These are phyloP conservation scores for Protomyctophum bolini DNA, from an alignment of 2,113 vertebrate genomes.

Conservation along the genomic window DNA sequence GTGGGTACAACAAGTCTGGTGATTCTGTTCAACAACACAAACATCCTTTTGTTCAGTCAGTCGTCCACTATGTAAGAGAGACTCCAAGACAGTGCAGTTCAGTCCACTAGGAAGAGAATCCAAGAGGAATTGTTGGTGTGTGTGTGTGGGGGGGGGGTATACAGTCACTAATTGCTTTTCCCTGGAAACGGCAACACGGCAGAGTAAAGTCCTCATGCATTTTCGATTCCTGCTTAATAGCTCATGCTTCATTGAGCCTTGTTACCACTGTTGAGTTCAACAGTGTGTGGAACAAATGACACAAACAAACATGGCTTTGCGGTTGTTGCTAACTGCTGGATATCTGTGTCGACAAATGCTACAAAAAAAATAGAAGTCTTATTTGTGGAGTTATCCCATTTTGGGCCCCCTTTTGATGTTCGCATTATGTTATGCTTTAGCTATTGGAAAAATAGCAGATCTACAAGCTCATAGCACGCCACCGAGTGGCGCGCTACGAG, in stretches of 20 bases:
- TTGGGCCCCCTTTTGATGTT: too few species aligned
- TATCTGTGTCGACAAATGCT: not conserved
- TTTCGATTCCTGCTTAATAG: constrained; percentile 54
- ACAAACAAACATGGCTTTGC: constrained; percentile 9
- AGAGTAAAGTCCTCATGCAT: constrained; percentile 12
- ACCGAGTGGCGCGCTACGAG: too few species aligned
- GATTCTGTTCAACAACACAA: constrained; percentile 26
- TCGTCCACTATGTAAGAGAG: not conserved
- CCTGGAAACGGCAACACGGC: constrained; percentile 6
- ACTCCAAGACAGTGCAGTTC: constrained; percentile 10
- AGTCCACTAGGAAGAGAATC: too few species aligned
- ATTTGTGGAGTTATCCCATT: constrained; percentile 29
- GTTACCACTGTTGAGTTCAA: not conserved
- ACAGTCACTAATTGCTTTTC: not conserved
- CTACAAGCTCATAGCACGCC: too few species aligned
- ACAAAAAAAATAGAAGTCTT: not conserved
- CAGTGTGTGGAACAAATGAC: constrained; percentile 8
- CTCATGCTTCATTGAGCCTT: not conserved
- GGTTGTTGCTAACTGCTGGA: constrained; percentile 17
- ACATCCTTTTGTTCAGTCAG: constrained; percentile 4
- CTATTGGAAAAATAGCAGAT: too few species aligned
- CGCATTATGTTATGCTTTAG: too few species aligned
- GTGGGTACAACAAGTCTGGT: constrained; percentile 32
- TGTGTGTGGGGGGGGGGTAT: too few species aligned
- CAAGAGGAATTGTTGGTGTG: constrained; percentile 12